A percentile compares a stretch with the other conserved stretches of the same genome.
These are phyloP conservation scores for Drosophila trapezifrons DNA, from an alignment of 1,140 invertebrate genomes.

Conservation along the genomic window DNA sequence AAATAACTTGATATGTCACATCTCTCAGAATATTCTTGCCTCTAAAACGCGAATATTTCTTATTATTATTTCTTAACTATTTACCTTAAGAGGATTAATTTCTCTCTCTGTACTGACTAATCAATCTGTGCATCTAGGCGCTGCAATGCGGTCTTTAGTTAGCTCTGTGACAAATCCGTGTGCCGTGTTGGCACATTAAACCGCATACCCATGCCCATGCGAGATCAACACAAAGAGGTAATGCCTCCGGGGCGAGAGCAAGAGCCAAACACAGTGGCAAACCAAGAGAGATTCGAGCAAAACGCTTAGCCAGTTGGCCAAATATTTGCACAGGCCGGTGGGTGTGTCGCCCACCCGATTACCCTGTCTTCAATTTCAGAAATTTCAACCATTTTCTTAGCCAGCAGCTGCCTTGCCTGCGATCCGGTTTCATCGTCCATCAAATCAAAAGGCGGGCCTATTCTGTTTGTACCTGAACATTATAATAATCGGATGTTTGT, in stretches of 20 bases:
- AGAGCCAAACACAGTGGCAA: conserved; percentile 31
- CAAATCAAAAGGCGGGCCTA: background rate
- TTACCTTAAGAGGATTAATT: background rate
- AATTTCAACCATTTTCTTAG: background rate
- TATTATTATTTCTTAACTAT: background rate
- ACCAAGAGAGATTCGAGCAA: conserved; percentile 20
- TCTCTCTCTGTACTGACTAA: conserved; percentile 4
- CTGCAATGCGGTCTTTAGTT: conserved; percentile 32
- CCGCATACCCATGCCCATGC: background rate
- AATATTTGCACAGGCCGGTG: conserved; percentile 31
- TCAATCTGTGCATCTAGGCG: conserved; percentile 9
- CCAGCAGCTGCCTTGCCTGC: background rate
- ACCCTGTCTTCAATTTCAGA: conserved; percentile 26
- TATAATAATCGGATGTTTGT: conserved; percentile 40
- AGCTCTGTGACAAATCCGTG: conserved; percentile 14
- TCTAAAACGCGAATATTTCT: background rate
- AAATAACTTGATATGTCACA: background rate
- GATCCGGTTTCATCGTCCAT: conserved; percentile 20
- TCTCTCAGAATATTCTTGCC: background rate
- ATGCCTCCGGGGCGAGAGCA: background rate
- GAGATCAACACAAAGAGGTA: conserved; percentile 6
- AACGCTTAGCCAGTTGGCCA: conserved; percentile 28
- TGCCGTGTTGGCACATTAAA: conserved; percentile 30
- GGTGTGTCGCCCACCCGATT: conserved; percentile 25
- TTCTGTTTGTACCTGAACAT: background rate